Percentiles rank a stretch among this genome's conserved stretches.
These are phyloP conservation scores for Samia ricini DNA, from an alignment of 1,140 invertebrate genomes.

Conservation along the genomic window DNA sequence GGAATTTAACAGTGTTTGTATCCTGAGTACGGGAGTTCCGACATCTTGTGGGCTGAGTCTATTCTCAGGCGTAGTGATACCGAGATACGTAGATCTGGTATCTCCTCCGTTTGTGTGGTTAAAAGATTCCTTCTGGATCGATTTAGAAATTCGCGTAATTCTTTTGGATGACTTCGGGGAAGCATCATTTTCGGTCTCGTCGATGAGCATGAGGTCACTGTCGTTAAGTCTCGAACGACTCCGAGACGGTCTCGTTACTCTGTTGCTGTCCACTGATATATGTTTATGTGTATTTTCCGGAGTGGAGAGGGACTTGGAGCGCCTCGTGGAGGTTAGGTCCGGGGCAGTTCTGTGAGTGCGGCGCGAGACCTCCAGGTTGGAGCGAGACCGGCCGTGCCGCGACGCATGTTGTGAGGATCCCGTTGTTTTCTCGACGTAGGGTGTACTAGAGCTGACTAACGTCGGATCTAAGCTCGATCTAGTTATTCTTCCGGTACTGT, in stretches of 20 bases:
- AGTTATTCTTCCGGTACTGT: conserved; percentile 22
- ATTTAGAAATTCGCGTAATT: conserved; percentile 17
- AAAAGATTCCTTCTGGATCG: neutral
- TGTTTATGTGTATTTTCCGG: conserved; percentile 29
- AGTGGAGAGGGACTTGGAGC: conserved; percentile 29
- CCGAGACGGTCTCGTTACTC: conserved; percentile 28
- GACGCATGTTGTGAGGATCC: neutral
- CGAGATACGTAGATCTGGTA: conserved; percentile 20
- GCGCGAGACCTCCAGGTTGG: neutral
- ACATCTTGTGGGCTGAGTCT: conserved; percentile 40
- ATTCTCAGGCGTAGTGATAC: conserved; percentile 48
- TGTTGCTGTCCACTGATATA: conserved; percentile 29
- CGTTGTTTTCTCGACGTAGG: conserved; percentile 26
- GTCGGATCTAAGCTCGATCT: conserved; percentile 28
- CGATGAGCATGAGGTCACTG: conserved; percentile 38
- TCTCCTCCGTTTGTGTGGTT: neutral
- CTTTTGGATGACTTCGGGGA: conserved; percentile 43
- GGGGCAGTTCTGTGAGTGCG: neutral
- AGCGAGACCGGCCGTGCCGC: conserved; percentile 5
- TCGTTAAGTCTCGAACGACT: conserved; percentile 47
- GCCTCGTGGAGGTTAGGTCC: conserved; percentile 9
- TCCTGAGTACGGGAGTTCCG: conserved; percentile 52
- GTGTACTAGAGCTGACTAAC: conserved; percentile 46
- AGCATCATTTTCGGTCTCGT: conserved; percentile 31
- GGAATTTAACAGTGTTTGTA: conserved; percentile 49